Percentiles rank a stretch among this genome's conserved stretches.
phyloP scores from a whole-genome alignment of 53 echinoderm and acorn worm genomes.

The Zoroaster sp. region DNA sequence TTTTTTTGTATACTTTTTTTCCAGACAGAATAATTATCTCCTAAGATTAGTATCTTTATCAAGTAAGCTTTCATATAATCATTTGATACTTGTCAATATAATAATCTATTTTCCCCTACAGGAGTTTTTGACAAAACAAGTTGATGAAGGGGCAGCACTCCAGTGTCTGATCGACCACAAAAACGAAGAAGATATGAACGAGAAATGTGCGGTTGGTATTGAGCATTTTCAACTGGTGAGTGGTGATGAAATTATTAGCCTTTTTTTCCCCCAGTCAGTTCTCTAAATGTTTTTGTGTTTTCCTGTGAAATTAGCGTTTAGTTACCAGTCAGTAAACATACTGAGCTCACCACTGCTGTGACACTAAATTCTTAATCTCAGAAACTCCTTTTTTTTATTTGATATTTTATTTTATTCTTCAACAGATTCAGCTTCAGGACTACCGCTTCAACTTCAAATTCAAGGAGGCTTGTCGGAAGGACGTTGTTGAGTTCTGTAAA shows the following conservation, averaged over 20 bases:
- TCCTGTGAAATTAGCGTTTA: background rate
- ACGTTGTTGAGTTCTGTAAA: conserved; percentile 77
- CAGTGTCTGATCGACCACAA: conserved; percentile 88
- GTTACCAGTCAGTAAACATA: too few relatives aligned
- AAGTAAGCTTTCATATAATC: too few relatives aligned
- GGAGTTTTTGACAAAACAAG: conserved; percentile 69
- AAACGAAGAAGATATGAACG: conserved; percentile 85
- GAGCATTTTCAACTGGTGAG: conserved; percentile 99
- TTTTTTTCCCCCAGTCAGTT: background rate
- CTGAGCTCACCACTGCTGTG: too few relatives aligned
- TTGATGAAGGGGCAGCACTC: conserved; percentile 87
- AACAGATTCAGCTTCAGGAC: conserved; percentile 83
- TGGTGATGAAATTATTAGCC: too few relatives aligned
- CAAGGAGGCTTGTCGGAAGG: conserved; percentile 83
- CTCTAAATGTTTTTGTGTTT: background rate
- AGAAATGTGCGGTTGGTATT: conserved; percentile 86
- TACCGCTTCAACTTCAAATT: conserved; percentile 92
- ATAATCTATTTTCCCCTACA: background rate
- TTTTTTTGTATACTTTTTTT: too few relatives aligned
- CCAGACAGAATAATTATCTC: too few relatives aligned
- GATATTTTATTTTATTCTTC: background rate
- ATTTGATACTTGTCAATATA: too few relatives aligned
- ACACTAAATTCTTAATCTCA: too few relatives aligned
- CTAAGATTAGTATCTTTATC: too few relatives aligned
- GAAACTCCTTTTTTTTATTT: background rate